Evolutionary conservation across 2,888 invertebrate species (phyloP).

Genomic region (Myopa testacea): DNA sequence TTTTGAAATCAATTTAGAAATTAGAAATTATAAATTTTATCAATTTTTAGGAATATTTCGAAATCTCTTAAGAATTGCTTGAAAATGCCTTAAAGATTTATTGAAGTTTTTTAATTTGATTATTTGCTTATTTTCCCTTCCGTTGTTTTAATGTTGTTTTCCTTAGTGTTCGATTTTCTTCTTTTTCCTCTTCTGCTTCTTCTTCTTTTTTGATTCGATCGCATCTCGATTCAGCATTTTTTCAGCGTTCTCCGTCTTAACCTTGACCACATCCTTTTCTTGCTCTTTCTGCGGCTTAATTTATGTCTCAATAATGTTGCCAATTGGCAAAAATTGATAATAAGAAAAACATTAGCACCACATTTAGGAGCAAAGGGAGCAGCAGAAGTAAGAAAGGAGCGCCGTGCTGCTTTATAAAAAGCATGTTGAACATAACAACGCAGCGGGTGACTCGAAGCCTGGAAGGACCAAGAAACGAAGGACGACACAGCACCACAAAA

Average conservation of each 20-base stretch:
- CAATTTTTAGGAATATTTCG: not conserved
- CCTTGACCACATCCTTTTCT: not conserved
- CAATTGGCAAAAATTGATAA: conserved; percentile 42
- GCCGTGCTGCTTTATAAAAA: conserved; percentile 1
- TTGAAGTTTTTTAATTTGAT: not conserved
- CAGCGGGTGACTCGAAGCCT: conserved; percentile 31
- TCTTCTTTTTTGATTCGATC: too few relatives aligned
- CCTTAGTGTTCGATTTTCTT: not conserved
- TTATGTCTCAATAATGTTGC: conserved; percentile 47
- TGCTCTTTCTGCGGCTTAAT: conserved; percentile 25
- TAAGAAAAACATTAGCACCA: conserved; percentile 34
- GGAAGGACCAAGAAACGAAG: not conserved
- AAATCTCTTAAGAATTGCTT: not conserved
- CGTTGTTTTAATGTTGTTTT: not conserved
- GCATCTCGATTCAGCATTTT: not conserved
- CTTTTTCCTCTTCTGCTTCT: not conserved
- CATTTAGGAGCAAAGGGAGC: conserved; percentile 34
- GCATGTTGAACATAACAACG: conserved; percentile 29
- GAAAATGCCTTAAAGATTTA: not conserved
- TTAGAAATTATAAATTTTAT: too few relatives aligned
- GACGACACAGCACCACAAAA: not conserved
- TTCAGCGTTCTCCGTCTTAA: not conserved
- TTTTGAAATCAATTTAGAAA: too few relatives aligned
- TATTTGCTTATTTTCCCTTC: too few relatives aligned
- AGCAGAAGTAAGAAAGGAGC: conserved; percentile 21